Base-by-base conservation (phyloP, 2,113 vertebrate genomes). In the Tetrao urogallus region DNA sequence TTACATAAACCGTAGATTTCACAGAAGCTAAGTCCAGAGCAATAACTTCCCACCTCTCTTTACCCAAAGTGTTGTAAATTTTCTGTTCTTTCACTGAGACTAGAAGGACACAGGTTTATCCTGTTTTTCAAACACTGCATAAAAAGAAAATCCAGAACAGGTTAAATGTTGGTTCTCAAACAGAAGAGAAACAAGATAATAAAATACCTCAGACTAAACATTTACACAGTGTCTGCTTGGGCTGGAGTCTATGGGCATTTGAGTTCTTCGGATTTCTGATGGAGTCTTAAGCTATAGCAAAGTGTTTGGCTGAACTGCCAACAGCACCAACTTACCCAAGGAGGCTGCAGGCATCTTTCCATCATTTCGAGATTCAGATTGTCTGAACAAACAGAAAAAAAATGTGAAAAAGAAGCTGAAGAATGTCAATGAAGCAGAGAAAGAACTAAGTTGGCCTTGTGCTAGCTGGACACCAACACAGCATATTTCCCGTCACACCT, bases 171-270 rank as follows among this genome's bases (percentile, higher is more conserved):
- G 79, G 34, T 89, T 97, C 92, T 95, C 81, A 93, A 93, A 89
- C 32, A 93, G 70, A 96, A 83, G 25, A 95, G 82, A 96, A 90
- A 85, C 69, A 94, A 96, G 89, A 96, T 94, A 96, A 97, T 96
- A 95, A 97, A 97, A 92, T 89, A 96, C 50, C 91, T 97, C 96
- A 98, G 97, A 97, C 97, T 98, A 97, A 98, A 98, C 95, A 97
- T 96, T 98, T 97, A 90, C 81, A 94, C 82, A 91, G 74, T 79
- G 86, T 97, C 96, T 97, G 90, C 94, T 91, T 95, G 91, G 82
- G 90, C 86, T 89, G 66, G 67, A 89, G 91, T 69, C 28, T 91
- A 91, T 0, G 13, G 52, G 58, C 60, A 84, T 84, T 75, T 93
- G 81, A 93, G 77, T 94, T 96, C 95, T 94, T 85, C 82, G 92